Conservation (phyloP, 2,113 vertebrate genomes). For the Platycercus adscitus region DNA sequence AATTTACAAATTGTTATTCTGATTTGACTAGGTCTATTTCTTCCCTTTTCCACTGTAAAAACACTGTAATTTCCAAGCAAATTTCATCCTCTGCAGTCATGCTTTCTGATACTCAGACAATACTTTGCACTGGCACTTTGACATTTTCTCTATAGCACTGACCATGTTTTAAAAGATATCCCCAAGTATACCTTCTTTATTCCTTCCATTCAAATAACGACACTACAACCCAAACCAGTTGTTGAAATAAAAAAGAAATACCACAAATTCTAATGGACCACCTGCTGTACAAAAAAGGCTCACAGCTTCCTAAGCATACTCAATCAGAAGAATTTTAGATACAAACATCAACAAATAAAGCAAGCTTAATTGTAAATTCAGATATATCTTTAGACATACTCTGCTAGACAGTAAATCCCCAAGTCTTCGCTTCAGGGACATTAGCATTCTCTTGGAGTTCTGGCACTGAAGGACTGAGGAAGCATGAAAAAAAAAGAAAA, state of each 20-base stretch:
- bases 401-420: neutral
- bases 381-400: neutral
- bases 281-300: accelerated
- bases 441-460: neutral
- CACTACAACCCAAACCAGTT: neutral
- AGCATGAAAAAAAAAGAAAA: neutral
- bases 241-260: neutral
- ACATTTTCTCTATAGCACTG: neutral
- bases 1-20: neutral
- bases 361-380: neutral
- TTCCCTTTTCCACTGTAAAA: neutral
- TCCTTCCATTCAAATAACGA: neutral
- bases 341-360: neutral
- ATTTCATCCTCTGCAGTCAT: neutral
- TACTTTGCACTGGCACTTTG: neutral
- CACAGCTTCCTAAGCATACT: neutral
- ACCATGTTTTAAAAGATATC: neutral
- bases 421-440: accelerated
- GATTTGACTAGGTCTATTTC: neutral
- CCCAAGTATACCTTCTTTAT: neutral
- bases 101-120: neutral
- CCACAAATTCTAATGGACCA: neutral
- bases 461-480: neutral
- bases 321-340: neutral
- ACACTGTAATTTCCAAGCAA: neutral